Evolutionary conservation across 1,140 invertebrate species (phyloP), one percentile per base, ranked within the genome.

Genomic region (Nymphalis io): DNA sequence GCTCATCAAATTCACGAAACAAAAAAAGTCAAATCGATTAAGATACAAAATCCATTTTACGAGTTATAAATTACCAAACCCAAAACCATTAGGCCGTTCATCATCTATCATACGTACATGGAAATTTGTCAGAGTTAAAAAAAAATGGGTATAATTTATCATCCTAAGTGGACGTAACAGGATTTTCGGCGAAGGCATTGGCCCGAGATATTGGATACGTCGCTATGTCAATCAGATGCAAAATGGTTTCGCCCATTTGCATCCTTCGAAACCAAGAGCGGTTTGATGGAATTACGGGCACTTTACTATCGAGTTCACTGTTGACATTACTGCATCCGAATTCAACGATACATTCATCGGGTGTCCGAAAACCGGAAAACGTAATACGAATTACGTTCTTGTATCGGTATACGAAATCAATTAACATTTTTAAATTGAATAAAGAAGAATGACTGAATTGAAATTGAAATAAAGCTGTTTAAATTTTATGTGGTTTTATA

Each of bases 151-250:
- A 69, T 44, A 67, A 67, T 57, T 65, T 57, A 58, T 65, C 39
- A 58, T 65, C 42, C 20, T 65, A 55, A 57, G 63, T 65, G 40
- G 55, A 65, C 23, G 21, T 58, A 66, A 58, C 38, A 39, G 38
- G 61, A 64, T 53, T 20, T 60, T 44, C 27, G 33, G 8, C 21
- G 27, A 65, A 65, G 12, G 27, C 23, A 63, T 12, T 63, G 62
- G 38, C 48, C 62, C 67, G 63, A 38, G 53, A 65, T 73, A 73
- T 73, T 73, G 66, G 62, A 58, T 60, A 66, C 53, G 63, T 61
- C 69, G 63, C 15, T 27, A 13, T 55, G 46, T 51, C 46, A 63
- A 57, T 60, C 40, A 64, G 62, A 64, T 64, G 62, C 62, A 62
- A 64, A 64, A 64, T 55, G 48, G 39, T 33, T 61, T 42, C 33